These are phyloP conservation scores for Dolichallabes microphthalmus DNA, from an alignment of 2,113 vertebrate genomes.

Conservation along the genomic window DNA sequence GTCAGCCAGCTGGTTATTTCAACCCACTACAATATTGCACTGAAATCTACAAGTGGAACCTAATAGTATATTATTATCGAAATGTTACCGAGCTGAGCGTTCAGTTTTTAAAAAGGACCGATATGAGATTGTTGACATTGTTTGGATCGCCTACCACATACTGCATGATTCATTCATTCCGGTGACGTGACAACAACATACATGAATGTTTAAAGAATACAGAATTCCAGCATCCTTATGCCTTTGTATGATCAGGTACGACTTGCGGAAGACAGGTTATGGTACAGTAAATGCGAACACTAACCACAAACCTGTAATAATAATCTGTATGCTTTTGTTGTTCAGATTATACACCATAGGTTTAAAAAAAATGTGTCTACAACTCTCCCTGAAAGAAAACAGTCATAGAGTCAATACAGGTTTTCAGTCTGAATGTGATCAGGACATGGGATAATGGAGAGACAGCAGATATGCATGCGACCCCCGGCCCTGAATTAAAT, in stretches of 20 bases:
- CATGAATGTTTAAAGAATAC: not conserved
- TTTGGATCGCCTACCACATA: not conserved
- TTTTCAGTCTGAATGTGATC: constrained; percentile 52
- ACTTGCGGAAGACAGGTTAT: not conserved
- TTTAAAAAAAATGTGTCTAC: not conserved
- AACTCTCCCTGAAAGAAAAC: not conserved
- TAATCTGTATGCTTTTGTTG: not conserved
- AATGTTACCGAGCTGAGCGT: not conserved
- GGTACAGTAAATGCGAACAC: not conserved
- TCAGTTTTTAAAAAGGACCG: not conserved
- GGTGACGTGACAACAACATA: not conserved
- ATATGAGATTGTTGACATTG: not conserved
- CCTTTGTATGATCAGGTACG: not conserved
- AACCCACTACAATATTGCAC: not conserved
- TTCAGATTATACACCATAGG: not conserved
- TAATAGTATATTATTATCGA: not conserved
- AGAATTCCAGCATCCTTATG: not conserved
- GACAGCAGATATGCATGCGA: constrained; percentile 51
- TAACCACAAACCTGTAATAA: not conserved
- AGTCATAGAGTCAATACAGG: not conserved
- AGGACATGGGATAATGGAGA: not conserved
- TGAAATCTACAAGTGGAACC: not conserved
- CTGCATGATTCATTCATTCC: not conserved
- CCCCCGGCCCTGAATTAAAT: constrained; percentile 21
- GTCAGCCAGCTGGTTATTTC: not conserved